These are phyloP conservation scores for Trichogramma dendrolimi DNA, from an alignment of 2,888 invertebrate species.

Conservation along the genomic window DNA sequence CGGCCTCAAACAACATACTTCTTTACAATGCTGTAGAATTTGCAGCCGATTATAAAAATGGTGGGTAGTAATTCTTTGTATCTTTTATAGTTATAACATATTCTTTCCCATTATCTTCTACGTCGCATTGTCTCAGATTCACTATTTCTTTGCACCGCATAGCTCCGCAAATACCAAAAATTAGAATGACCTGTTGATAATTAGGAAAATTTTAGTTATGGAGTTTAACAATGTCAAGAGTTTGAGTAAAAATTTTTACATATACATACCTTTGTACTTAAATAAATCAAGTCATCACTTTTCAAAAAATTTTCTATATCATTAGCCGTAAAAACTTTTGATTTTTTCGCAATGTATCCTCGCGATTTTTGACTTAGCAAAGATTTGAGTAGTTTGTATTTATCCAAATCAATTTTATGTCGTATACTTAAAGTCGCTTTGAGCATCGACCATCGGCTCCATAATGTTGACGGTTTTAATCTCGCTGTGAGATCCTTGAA, in stretches of 20 bases:
- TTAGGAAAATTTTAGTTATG: neutral
- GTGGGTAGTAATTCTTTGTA: neutral
- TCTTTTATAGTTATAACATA: neutral
- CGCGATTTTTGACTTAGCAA: neutral
- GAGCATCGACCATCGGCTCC: constrained; percentile 1
- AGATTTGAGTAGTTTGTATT: neutral
- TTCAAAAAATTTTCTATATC: neutral
- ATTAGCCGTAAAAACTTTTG: neutral
- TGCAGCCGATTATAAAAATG: neutral
- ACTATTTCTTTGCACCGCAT: neutral
- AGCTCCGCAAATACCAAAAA: constrained; percentile 8
- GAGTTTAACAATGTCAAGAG: neutral
- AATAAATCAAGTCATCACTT: no score
- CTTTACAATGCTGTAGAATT: neutral
- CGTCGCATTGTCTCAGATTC: neutral
- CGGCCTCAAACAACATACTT: neutral
- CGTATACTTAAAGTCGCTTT: neutral
- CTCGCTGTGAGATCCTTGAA: neutral
- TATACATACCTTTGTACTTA: neutral
- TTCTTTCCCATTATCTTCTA: neutral
- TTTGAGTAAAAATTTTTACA: neutral
- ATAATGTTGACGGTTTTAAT: neutral
- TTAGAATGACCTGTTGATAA: constrained; percentile 2
- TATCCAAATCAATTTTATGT: neutral
- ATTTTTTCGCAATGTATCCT: neutral